phyloP scores from a whole-genome alignment of 2,888 invertebrate genomes.

The Dryococelus australis region DNA sequence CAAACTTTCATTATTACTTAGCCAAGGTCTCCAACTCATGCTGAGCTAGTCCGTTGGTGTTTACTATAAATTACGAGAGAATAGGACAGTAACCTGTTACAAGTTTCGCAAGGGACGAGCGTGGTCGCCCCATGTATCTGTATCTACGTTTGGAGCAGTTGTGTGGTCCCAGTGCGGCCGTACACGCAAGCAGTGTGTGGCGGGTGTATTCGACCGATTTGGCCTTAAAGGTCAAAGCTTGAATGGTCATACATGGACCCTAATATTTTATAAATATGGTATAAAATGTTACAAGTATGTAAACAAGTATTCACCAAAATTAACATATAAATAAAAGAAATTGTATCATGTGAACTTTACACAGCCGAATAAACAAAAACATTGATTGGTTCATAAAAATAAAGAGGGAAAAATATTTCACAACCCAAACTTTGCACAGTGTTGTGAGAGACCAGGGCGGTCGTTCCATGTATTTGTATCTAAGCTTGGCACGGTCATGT shows the following conservation, averaged over 20 bases:
- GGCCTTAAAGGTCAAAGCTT: background rate
- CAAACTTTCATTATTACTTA: no score
- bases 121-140: background rate
- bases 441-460: background rate
- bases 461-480: background rate
- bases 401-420: background rate
- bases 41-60: no score
- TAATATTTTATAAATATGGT: background rate
- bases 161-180: background rate
- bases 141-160: background rate
- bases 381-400: background rate
- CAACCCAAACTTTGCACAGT: background rate
- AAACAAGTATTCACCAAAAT: background rate
- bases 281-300: background rate
- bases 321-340: background rate
- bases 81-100: background rate
- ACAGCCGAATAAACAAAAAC: background rate
- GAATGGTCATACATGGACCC: background rate
- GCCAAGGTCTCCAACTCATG: no score
- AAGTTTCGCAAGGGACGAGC: background rate
- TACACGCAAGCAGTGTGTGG: background rate
- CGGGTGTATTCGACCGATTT: background rate
- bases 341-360: background rate
- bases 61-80: background rate
- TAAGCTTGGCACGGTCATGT: background rate